Conservation (phyloP, 1,140 invertebrate genomes). For the Cylas formicarius region DNA sequence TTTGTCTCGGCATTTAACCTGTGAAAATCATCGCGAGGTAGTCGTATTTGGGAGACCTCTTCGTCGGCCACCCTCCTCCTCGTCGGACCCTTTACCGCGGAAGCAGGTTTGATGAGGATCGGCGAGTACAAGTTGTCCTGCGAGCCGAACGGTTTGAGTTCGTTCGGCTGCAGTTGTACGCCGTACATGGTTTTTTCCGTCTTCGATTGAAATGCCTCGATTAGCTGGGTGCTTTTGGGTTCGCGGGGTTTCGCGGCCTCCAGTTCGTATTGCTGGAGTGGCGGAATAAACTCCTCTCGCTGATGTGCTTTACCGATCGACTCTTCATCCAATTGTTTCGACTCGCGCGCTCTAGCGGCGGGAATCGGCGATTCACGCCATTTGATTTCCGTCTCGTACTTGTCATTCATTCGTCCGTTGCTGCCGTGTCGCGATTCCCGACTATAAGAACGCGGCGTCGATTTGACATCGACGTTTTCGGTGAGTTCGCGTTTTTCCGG, state of each 20-base stretch:
- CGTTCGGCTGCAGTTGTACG: slow-evolving; percentile 16
- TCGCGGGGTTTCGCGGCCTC: slow-evolving; percentile 14
- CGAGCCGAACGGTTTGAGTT: slow-evolving; percentile 21
- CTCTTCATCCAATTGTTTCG: slow-evolving; percentile 1
- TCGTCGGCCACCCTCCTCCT: too few species aligned
- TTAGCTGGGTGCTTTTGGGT: slow-evolving; percentile 8
- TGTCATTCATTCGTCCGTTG: slow-evolving; percentile 1
- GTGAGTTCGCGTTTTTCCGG: not conserved
- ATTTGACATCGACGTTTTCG: slow-evolving; percentile 4
- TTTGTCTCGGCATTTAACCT: too few species aligned
- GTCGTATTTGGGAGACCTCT: too few species aligned
- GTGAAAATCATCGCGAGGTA: too few species aligned
- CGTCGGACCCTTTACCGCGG: too few species aligned
- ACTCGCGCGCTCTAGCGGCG: not conserved
- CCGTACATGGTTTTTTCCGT: not conserved
- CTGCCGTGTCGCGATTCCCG: not conserved
- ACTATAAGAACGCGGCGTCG: slow-evolving; percentile 7
- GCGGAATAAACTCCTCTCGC: too few species aligned
- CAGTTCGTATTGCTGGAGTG: slow-evolving; percentile 20
- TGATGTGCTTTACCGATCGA: not conserved
- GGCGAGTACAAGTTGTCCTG: slow-evolving; percentile 15
- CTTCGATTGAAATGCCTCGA: slow-evolving; percentile 5
- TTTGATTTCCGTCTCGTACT: slow-evolving; percentile 5
- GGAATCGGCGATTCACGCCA: slow-evolving; percentile 9
- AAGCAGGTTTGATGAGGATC: slow-evolving; percentile 9